phyloP scores from a whole-genome alignment of 2,113 vertebrate genomes.

The Neoarius graeffei region DNA sequence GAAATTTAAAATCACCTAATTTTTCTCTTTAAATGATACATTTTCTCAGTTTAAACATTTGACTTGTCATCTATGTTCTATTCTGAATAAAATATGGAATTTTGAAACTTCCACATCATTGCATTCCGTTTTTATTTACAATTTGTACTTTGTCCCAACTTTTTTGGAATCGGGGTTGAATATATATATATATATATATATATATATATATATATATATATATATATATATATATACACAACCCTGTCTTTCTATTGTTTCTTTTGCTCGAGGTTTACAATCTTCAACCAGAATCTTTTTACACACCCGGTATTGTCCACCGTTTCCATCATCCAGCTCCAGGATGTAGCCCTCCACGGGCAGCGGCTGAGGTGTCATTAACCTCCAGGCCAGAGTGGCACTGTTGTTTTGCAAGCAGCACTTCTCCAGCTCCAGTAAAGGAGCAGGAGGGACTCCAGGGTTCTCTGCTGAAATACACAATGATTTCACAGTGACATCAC shows the following conservation, averaged over 20 bases:
- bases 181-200: too few relatives aligned
- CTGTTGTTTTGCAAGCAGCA: slow-evolving; percentile 96
- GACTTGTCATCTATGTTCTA: too few relatives aligned
- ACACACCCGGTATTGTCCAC: slow-evolving; percentile 92
- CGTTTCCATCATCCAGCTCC: slow-evolving; percentile 94
- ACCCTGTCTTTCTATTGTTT: background rate
- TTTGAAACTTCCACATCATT: too few relatives aligned
- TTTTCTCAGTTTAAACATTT: too few relatives aligned
- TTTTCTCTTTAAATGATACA: too few relatives aligned
- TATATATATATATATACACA: background rate
- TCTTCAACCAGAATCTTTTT: background rate
- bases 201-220: too few relatives aligned
- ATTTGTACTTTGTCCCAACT: too few relatives aligned
- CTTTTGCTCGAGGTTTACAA: background rate
- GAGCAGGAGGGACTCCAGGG: slow-evolving; percentile 81
- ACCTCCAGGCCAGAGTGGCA: slow-evolving; percentile 94
- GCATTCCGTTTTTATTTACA: too few relatives aligned
- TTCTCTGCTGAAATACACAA: slow-evolving; percentile 65
- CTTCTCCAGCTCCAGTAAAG: slow-evolving; percentile 93
- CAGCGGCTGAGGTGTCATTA: slow-evolving; percentile 74
- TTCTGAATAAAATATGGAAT: too few relatives aligned
- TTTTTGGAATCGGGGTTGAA: too few relatives aligned
- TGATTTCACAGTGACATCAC: background rate
- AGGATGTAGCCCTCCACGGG: slow-evolving; percentile 92
- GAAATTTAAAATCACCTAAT: too few relatives aligned